Base-by-base conservation (phyloP, 2,797 vertebrate genomes). In the Champsocephalus gunnari region DNA sequence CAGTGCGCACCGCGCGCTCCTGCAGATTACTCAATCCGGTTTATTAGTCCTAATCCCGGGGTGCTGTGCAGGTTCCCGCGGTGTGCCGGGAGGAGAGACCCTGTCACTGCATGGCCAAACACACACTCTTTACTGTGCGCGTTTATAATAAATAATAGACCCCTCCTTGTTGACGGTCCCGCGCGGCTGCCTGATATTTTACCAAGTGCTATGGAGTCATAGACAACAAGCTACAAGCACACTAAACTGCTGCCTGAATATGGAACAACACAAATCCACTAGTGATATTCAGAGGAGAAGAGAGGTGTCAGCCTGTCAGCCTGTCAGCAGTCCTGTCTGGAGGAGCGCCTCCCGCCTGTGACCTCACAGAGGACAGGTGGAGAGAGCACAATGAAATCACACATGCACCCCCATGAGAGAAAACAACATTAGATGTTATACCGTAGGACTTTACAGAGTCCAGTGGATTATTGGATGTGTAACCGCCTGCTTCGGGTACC, bases 21-120 rank as follows among this genome's bases (percentile, higher is more conserved):
- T n/a, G 74, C 78, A 87, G 90, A 86, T 91, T 90, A 91, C 88
- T 92, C 66, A 91, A 73, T 71, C 80, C 80, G 78, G 83, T 87
- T 87, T 90, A 90, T 92, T 76, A 83, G 84, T 82, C 80, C 84
- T 94, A 95, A 95, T 95, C 94, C 95, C 90, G 73, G 93, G 92
- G 88, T 87, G 51, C 56, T 86, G 43, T 43, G 54, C 89, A 90
- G 88, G 90, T 93, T 78, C 51, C 54, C 55, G 67, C 69, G 76
- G 34, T 59, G 79, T 14, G 78, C 59, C 49, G 60, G 44, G 65
- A 77, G 61, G 72, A 71, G 41, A 75, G 60, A 49, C 73, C 12
- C 54, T 68, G 64, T 57, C 71, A n/a, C 71, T 69, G 77, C 79
- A 41, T 75, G 41, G 54, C 8, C n/a, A 70, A 21, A 72, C 32